phyloP scores from a whole-genome alignment of 2,113 vertebrate genomes.

The Sebastes fasciatus region DNA sequence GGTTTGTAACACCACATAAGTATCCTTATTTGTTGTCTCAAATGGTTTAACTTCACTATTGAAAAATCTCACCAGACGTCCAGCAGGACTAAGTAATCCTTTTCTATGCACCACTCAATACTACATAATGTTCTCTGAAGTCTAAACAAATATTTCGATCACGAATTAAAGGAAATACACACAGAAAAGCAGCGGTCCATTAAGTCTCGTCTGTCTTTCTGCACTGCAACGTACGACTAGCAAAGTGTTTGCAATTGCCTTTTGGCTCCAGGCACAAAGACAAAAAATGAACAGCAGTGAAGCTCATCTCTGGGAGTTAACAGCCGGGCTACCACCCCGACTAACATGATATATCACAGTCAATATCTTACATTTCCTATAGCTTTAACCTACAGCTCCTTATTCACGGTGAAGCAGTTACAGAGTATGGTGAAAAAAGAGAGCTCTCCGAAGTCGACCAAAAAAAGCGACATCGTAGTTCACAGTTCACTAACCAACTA shows the following conservation, averaged over 20 bases:
- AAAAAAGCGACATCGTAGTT: too few species aligned
- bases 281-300: background rate
- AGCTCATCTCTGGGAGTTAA: background rate
- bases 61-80: background rate
- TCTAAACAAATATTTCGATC: background rate
- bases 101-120: background rate
- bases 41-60: background rate
- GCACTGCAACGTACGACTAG: background rate
- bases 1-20: too few species aligned
- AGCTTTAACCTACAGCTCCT: background rate
- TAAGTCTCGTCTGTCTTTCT: background rate
- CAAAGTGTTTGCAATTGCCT: background rate
- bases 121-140: background rate
- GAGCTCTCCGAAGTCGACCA: too few species aligned
- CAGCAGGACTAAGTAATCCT: background rate
- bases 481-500: too few species aligned
- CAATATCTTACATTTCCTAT: background rate
- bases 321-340: background rate
- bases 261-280: background rate
- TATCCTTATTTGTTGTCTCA: too few species aligned
- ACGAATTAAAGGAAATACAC: background rate
- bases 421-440: too few species aligned
- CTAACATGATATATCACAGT: background rate
- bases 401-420: background rate
- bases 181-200: background rate